Evolutionary conservation across 2,113 vertebrate species (phyloP), one percentile per base, ranked within the genome.

Genomic region (Patagioenas fasciata): DNA sequence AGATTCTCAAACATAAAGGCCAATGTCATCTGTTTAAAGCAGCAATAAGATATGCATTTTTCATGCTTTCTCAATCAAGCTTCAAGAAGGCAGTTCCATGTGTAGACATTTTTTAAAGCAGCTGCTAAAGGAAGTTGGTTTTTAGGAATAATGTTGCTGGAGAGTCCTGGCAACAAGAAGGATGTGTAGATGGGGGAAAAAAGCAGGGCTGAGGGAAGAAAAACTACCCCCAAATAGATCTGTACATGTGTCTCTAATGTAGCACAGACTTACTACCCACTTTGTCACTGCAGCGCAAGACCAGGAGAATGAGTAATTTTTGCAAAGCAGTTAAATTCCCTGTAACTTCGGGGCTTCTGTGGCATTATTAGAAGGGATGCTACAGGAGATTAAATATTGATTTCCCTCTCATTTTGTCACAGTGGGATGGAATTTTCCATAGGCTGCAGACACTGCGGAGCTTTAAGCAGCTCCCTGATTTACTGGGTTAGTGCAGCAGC

Each of bases 351-450:
- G 48, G 88, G 69, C 31, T 61, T 70, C 61, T 61, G 1, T 2
- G 25, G 32, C 40, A n/a, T 70, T 82, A 85, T 90, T 94, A 80
- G 47, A 86, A 82, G 15, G 70, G 89, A 90, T 89, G 69, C 54
- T 80, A 88, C 65, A 75, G 61, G 90, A 97, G 92, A 97, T 97
- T 96, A 96, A 96, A 91, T 95, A 97, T 97, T 91, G 91, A 97
- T 98, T 95, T 88, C 70, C 42, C 44, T 82, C 65, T 83, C 54
- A 21, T 81, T 93, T 91, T 89, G 61, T 67, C 84, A 86, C 44
- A 77, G 75, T 9, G 40, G 51, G 81, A 80, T 87, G 80, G 91
- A 92, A 85, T 92, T 97, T 94, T 69, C 94, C 89, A n/a, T 7
- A 70, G 61, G 15, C 62, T 73, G 69, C 54, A 91, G 85, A 75